Base-by-base conservation (phyloP, 1,140 invertebrate genomes). In the Palaemon carinicauda region DNA sequence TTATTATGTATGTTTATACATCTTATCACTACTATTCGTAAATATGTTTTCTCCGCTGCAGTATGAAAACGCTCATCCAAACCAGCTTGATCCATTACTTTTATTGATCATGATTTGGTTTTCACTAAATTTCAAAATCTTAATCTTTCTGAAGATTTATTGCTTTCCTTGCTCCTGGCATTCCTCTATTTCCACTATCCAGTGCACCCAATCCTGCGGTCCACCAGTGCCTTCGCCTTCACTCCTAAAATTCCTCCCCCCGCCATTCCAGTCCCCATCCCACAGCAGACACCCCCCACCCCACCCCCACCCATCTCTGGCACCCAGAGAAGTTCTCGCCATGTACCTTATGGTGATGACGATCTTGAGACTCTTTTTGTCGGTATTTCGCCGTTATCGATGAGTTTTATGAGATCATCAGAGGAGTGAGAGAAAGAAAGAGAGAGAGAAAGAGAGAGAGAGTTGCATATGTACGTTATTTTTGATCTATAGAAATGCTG, bases 371-470 rank as follows among this genome's bases (percentile, higher is more conserved):
- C n/a, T 27, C 69, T 82, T 73, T 75, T 74, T 82, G 81, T 51
- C 7, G 52, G 54, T 73, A 75, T 73, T 73, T 75, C 50, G 41
- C 41, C 74, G 81, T 75, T 82, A 74, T 75, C 69, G 71, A 82
- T 82, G 81, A 82, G 69, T 56, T 82, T 82, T 74, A 82, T 29
- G 81, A 75, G 81, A 75, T 54, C 81, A 82, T 82, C 81, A 82
- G 51, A 82, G 15, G 69, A 69, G 3, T 4, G 3, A 41, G 41
- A 1, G 41, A 41, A 12, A 41, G 5, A 41, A 12, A 41, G 41
- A 1, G 41, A 41, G 41, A 41, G 41, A 41, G 41, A 41, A 12
- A 41, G 33, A 41, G 41, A 41, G 41, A 41, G 50, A 29, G 81
- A 75, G 69, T 74, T 82, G 71, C 71, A 82, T 82, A 82, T 75